A percentile compares a stretch with the other conserved stretches of the same genome.
These are phyloP conservation scores for Acronicta alni DNA, from an alignment of 2,888 invertebrate genomes.

Conservation along the genomic window DNA sequence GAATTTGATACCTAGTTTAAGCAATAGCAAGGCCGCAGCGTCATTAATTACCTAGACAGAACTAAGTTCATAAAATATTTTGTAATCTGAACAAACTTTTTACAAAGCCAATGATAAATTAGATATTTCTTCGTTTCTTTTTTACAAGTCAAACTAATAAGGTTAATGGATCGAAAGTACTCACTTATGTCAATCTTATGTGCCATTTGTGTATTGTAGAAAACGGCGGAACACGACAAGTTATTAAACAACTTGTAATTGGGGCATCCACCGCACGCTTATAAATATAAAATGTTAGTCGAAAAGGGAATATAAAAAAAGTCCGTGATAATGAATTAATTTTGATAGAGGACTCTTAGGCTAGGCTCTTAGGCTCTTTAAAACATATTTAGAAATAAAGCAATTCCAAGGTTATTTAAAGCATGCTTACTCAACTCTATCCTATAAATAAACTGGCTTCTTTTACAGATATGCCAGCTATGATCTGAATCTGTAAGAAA, in stretches of 20 bases:
- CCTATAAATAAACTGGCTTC: too few relatives aligned
- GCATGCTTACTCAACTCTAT: too few relatives aligned
- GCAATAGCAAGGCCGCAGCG: neutral
- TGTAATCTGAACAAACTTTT: conserved; percentile 6
- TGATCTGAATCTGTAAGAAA: neutral
- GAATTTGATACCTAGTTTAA: conserved; percentile 3
- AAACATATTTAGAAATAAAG: neutral
- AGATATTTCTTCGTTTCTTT: conserved; percentile 4
- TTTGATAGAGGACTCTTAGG: too few relatives aligned
- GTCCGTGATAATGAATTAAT: neutral
- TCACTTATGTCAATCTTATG: conserved; percentile 7
- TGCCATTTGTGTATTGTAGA: conserved; percentile 8
- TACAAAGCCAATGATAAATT: conserved; percentile 3
- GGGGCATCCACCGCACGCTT: conserved; percentile 28
- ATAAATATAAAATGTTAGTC: conserved; percentile 31
- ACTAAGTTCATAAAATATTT: conserved; percentile 6
- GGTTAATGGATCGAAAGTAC: conserved; percentile 27
- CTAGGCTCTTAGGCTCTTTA: too few relatives aligned
- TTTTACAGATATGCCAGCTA: too few relatives aligned
- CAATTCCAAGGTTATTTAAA: too few relatives aligned
- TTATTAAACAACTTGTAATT: conserved; percentile 26
- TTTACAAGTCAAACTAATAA: conserved; percentile 35
- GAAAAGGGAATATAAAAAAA: neutral
- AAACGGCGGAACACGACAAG: conserved; percentile 12
- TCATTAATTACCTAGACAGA: conserved; percentile 8